These are phyloP conservation scores for Yponomeuta evonymella DNA, from an alignment of 2,888 invertebrate genomes.

Conservation along the genomic window DNA sequence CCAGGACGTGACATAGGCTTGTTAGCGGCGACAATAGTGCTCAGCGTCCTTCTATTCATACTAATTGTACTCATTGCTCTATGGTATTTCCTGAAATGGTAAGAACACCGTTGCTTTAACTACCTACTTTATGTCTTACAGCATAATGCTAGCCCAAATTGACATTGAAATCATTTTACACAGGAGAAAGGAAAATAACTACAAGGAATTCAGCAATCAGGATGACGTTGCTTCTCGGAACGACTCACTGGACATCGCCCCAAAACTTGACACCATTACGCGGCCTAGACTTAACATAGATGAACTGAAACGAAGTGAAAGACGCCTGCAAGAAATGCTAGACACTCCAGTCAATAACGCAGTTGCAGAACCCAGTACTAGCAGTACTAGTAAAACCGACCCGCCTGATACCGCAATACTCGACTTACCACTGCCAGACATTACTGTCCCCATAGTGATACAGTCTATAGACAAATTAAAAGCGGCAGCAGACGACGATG, in stretches of 20 bases:
- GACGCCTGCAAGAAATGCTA: constrained; percentile 56
- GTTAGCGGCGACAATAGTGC: constrained; percentile 57
- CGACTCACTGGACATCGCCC: constrained; percentile 33
- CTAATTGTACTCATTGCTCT: constrained; percentile 44
- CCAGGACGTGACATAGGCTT: constrained; percentile 49
- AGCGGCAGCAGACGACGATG: constrained; percentile 47
- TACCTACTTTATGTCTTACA: neutral
- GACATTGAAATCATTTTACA: constrained; percentile 25
- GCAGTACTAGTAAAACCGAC: constrained; percentile 31
- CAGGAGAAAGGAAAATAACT: constrained; percentile 48
- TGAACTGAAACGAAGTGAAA: constrained; percentile 57
- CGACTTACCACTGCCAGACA: constrained; percentile 37
- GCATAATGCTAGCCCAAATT: neutral
- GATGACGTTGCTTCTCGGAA: constrained; percentile 47
- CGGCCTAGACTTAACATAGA: constrained; percentile 54
- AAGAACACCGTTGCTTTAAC: constrained; percentile 38
- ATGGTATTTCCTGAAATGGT: constrained; percentile 61
- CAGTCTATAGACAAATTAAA: constrained; percentile 65
- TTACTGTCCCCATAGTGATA: constrained; percentile 48
- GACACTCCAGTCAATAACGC: constrained; percentile 42
- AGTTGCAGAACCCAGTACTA: constrained; percentile 29
- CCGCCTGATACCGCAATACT: constrained; percentile 30
- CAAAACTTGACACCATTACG: constrained; percentile 34
- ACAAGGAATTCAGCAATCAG: constrained; percentile 48
- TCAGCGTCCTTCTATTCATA: constrained; percentile 54